Evolutionary conservation across 2,797 vertebrate genomes (phyloP).

Genomic region (Pseudochaenichthys georgianus): DNA sequence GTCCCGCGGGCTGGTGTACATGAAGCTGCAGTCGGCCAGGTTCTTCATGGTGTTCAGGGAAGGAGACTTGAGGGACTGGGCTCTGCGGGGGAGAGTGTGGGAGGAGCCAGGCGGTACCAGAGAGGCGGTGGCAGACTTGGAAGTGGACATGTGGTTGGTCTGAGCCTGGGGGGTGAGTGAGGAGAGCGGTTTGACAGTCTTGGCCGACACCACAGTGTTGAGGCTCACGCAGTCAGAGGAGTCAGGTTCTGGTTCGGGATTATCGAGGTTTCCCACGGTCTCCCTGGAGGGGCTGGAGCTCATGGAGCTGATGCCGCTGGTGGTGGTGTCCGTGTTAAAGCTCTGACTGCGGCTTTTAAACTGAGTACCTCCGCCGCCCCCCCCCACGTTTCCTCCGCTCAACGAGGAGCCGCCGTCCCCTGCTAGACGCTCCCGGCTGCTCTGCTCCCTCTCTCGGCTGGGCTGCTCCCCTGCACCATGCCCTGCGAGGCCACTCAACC

Average conservation of each 20-base stretch:
- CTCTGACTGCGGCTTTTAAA: constrained; percentile 99
- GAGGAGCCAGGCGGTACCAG: constrained; percentile 94
- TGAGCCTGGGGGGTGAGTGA: constrained; percentile 90
- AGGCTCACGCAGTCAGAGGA: constrained; percentile 98
- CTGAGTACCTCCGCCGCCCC: constrained; percentile 85
- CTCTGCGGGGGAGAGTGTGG: constrained; percentile 95
- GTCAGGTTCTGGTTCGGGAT: constrained; percentile 84
- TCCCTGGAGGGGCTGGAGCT: constrained; percentile 98
- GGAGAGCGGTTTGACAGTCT: constrained; percentile 91
- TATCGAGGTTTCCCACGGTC: constrained; percentile 91
- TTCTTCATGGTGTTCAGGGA: constrained; percentile 95
- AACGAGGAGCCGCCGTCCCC: constrained; percentile 87
- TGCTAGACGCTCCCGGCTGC: constrained; percentile 91
- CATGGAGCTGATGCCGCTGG: constrained; percentile 99
- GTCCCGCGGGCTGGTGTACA: constrained; percentile 95
- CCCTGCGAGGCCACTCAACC: constrained; percentile 79
- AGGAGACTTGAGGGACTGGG: constrained; percentile 97
- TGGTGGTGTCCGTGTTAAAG: constrained; percentile 99
- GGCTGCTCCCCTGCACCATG: constrained; percentile 83
- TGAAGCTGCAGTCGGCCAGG: constrained; percentile 96
- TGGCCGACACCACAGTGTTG: constrained; percentile 96
- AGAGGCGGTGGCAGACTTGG: constrained; percentile 93
- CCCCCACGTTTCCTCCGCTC: constrained; percentile 81
- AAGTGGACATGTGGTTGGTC: constrained; percentile 91
- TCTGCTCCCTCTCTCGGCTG: constrained; percentile 89